Conservation (phyloP, 2,113 vertebrate species). For the Antennarius striatus region DNA sequence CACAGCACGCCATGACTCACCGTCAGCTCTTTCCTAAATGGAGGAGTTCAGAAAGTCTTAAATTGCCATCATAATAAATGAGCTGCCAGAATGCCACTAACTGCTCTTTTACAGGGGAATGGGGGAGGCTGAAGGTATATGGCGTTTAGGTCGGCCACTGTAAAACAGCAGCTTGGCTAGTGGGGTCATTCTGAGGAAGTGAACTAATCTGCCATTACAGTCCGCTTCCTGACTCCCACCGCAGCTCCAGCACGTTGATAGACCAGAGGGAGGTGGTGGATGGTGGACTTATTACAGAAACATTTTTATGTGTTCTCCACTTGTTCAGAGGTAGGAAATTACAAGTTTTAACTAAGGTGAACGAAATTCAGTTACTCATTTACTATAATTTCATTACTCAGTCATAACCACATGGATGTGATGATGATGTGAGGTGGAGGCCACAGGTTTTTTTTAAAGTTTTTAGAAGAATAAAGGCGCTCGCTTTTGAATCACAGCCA, state of each 20-base stretch:
- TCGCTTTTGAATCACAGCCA: no score
- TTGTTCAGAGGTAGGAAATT: conserved; percentile 39
- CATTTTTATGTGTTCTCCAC: conserved; percentile 10
- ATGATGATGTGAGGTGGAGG: background rate
- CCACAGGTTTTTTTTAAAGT: no score
- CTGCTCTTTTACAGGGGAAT: conserved; percentile 51
- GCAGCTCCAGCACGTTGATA: conserved; percentile 27
- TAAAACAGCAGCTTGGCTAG: conserved; percentile 58
- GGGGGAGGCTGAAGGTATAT: conserved; percentile 1
- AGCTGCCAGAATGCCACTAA: conserved; percentile 68
- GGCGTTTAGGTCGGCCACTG: conserved; percentile 52
- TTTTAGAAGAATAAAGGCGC: no score
- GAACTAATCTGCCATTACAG: conserved; percentile 61
- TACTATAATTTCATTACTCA: background rate
- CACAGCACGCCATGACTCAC: conserved; percentile 65
- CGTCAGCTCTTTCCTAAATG: conserved; percentile 50
- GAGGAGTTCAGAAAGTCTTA: conserved; percentile 61
- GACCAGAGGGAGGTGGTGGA: background rate
- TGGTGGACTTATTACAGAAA: conserved; percentile 20
- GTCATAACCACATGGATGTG: background rate
- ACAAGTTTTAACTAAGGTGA: conserved; percentile 3
- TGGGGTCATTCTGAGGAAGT: conserved; percentile 61
- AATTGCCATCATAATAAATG: conserved; percentile 71
- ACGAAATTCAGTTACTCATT: no score
- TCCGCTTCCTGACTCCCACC: conserved; percentile 62